Percentiles rank a stretch among this genome's conserved stretches.
These are phyloP conservation scores for Diaphora mendica DNA, from an alignment of 2,888 invertebrate genomes.

Conservation along the genomic window DNA sequence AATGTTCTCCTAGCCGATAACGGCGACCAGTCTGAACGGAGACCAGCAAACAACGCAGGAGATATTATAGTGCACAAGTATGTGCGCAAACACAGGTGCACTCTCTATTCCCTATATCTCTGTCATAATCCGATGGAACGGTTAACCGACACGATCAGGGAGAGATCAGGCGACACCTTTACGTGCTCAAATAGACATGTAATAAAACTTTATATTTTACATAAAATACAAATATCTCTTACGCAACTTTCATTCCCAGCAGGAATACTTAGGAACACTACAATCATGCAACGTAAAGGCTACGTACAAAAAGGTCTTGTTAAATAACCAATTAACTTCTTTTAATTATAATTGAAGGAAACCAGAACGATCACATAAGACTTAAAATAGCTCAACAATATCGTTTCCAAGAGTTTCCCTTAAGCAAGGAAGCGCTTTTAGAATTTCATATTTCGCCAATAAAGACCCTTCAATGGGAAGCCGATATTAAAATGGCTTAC, in stretches of 20 bases:
- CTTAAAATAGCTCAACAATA: conserved; percentile 46
- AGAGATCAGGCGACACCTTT: no score
- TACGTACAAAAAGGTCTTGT: background rate
- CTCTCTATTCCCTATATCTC: no score
- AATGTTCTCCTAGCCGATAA: no score
- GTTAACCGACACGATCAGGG: no score
- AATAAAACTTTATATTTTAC: background rate
- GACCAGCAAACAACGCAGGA: no score
- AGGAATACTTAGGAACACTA: background rate
- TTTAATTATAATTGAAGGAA: conserved; percentile 4
- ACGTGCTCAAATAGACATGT: no score
- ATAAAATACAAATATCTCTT: background rate
- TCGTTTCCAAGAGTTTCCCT: conserved; percentile 38
- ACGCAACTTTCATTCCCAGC: background rate
- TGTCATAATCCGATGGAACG: no score
- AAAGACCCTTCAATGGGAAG: conserved; percentile 54
- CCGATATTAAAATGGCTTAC: conserved; percentile 66
- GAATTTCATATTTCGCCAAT: conserved; percentile 62
- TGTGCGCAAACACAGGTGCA: no score
- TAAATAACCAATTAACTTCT: conserved; percentile 2
- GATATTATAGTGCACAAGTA: no score
- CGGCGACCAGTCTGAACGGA: no score
- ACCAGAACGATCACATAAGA: conserved; percentile 32
- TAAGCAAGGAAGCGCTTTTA: conserved; percentile 38
- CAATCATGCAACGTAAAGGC: background rate